Base-by-base conservation (phyloP, 2,888 invertebrate species). In the Noctua fimbriata region DNA sequence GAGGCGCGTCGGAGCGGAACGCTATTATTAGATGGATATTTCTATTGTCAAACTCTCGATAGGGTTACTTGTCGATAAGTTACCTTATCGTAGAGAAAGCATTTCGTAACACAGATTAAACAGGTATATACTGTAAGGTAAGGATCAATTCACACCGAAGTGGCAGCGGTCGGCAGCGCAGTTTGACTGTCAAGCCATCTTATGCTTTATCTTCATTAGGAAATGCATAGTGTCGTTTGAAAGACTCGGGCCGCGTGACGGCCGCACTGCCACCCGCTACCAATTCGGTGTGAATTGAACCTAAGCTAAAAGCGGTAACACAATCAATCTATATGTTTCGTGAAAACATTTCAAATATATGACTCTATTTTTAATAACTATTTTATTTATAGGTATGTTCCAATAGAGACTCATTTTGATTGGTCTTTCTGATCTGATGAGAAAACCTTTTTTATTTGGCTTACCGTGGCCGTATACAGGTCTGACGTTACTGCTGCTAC, bases 31-130 rank as follows among this genome's bases (percentile, higher is more conserved):
- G 21, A 81, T 69, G 74, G 66, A 82, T 87, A 86, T 85, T 86
- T 85, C 81, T 82, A 88, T 85, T 82, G 76, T 82, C 72, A 79
- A 78, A 86, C 52, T 82, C 83, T 63, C 71, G 78, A 80, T 72
- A 70, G 80, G 83, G 83, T 88, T 88, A 89, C 86, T 85, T 79
- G 69, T 86, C 81, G 89, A 90, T 91, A 91, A 88, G 89, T 81
- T 78, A 88, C 84, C 87, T 86, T 91, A 89, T 89, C 87, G 83
- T 79, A 87, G 79, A 81, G 86, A 87, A 86, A 88, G 85, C 85
- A 78, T 82, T 85, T 78, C 63, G 83, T 84, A 87, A 69, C 69
- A 69, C 36, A 79, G 82, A 78, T 90, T 90, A 91, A 90, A 88
- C 83, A 66, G 83, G 81, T 77, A 90, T 89, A 89, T 89, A 44